Evolutionary conservation across 2,797 vertebrate species (phyloP).

Genomic region (Xerus rutilus): DNA sequence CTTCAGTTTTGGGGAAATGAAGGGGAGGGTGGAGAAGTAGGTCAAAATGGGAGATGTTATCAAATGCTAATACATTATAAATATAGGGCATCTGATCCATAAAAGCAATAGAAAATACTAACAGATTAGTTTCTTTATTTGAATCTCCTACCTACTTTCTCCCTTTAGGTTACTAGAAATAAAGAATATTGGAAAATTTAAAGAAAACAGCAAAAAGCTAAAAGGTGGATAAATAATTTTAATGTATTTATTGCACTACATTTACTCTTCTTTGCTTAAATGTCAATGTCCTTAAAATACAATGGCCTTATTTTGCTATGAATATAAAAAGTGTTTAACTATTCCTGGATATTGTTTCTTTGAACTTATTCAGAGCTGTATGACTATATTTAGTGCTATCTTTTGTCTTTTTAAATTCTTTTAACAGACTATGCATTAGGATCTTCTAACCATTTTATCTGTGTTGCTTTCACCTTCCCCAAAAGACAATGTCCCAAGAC

Average conservation of each 20-base stretch:
- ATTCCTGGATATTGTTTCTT: neutral
- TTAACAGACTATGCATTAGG: neutral
- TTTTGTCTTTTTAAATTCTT: conserved; percentile 40
- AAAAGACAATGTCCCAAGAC: neutral
- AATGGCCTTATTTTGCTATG: conserved; percentile 1
- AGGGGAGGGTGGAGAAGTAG: conserved; percentile 4
- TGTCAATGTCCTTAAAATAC: conserved; percentile 22
- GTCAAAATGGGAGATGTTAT: conserved; percentile 32
- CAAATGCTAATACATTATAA: conserved; percentile 34
- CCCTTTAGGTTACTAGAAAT: neutral
- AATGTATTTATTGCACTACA: neutral
- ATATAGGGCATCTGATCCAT: conserved; percentile 10
- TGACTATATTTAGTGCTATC: conserved; percentile 17
- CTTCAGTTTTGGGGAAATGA: conserved; percentile 43
- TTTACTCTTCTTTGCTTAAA: neutral
- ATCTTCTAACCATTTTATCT: neutral
- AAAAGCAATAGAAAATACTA: conserved; percentile 29
- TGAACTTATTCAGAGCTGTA: neutral
- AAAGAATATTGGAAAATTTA: conserved; percentile 10
- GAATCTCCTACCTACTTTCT: neutral
- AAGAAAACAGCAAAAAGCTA: conserved; percentile 30
- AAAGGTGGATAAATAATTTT: neutral
- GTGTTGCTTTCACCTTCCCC: neutral
- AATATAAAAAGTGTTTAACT: conserved; percentile 27
- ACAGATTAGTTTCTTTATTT: neutral